phyloP scores from a whole-genome alignment of 2,888 invertebrate species.

The Acrobasis consociella region DNA sequence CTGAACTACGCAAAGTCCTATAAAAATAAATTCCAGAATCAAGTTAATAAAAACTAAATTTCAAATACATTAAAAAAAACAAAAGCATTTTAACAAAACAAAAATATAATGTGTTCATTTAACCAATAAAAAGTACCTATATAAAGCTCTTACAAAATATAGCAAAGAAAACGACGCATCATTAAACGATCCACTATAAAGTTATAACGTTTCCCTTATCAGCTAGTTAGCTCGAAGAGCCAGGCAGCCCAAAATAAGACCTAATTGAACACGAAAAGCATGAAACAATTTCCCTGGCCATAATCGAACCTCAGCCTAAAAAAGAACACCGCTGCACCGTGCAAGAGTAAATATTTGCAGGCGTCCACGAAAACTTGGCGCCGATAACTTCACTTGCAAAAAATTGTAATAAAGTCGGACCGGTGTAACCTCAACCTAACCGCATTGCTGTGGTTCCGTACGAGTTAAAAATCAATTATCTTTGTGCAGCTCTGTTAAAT shows the following conservation, averaged over 20 bases:
- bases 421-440: slow-evolving; percentile 34
- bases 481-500: not conserved
- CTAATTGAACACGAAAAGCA: slow-evolving; percentile 52
- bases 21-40: too few relatives aligned
- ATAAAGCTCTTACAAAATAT: too few relatives aligned
- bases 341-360: slow-evolving; percentile 74
- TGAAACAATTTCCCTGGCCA: slow-evolving; percentile 61
- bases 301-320: slow-evolving; percentile 63
- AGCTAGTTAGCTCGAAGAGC: slow-evolving; percentile 18
- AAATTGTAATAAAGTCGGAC: slow-evolving; percentile 49
- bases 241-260: slow-evolving; percentile 42
- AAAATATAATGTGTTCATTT: too few relatives aligned
- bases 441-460: slow-evolving; percentile 31
- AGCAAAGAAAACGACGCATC: not conserved
- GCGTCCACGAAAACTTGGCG: slow-evolving; percentile 69
- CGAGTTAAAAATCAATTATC: slow-evolving; percentile 12
- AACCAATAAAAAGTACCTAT: too few relatives aligned
- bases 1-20: too few relatives aligned
- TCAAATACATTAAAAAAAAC: too few relatives aligned
- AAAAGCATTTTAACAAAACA: too few relatives aligned
- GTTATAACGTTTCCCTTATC: not conserved
- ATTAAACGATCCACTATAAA: not conserved
- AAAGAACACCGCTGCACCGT: slow-evolving; percentile 61
- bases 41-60: too few relatives aligned
- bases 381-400: slow-evolving; percentile 65